Conservation (phyloP, 2,888 invertebrate genomes). For the Papilio gigon region DNA sequence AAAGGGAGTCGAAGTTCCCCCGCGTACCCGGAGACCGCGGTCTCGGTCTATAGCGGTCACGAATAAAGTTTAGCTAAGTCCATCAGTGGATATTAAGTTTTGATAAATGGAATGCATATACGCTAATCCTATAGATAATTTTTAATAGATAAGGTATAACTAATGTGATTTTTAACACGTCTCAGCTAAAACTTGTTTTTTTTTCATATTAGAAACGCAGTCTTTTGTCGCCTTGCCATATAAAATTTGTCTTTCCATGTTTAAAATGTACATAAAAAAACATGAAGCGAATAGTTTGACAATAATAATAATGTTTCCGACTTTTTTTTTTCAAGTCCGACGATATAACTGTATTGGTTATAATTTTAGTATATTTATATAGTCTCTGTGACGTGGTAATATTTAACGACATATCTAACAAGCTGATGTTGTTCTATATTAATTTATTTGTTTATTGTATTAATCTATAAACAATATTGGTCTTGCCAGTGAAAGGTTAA, state of each 20-base stretch:
- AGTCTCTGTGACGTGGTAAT: constrained; percentile 1
- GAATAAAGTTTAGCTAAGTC: neutral
- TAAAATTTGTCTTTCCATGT: constrained; percentile 31
- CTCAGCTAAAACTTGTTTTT: constrained; percentile 27
- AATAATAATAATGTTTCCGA: constrained; percentile 24
- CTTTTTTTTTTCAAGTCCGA: constrained; percentile 15
- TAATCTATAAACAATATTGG: neutral
- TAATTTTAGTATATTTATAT: constrained; percentile 18
- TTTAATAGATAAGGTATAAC: constrained; percentile 15
- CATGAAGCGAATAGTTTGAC: constrained; percentile 19
- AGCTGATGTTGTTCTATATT: neutral
- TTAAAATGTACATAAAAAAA: constrained; percentile 21
- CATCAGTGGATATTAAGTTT: neutral
- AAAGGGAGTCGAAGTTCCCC: too few species aligned
- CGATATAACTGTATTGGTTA: constrained; percentile 25
- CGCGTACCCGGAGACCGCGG: too few species aligned
- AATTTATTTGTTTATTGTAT: neutral
- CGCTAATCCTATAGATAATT: constrained; percentile 13
- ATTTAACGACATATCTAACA: neutral
- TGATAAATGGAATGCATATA: constrained; percentile 16
- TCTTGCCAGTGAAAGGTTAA: too few species aligned
- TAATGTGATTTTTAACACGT: constrained; percentile 32
- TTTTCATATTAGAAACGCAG: constrained; percentile 27
- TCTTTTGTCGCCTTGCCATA: constrained; percentile 22
- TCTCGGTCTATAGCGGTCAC: too few species aligned